phyloP scores from a whole-genome alignment of 2,888 invertebrate species.

The Lepeophtheirus nordmannii region DNA sequence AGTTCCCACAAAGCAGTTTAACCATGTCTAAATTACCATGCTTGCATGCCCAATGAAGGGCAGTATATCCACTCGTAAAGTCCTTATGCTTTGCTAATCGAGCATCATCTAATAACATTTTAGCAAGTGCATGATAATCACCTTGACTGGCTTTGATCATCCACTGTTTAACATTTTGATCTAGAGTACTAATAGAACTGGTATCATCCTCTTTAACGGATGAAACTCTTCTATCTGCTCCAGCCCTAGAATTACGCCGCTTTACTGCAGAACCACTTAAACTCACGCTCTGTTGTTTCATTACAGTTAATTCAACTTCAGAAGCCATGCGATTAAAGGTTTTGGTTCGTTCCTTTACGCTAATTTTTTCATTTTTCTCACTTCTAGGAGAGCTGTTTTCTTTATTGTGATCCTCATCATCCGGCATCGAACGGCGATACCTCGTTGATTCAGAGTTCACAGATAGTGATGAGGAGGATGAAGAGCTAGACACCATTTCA shows the following conservation, averaged over 20 bases:
- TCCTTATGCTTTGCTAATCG: constrained; percentile 42
- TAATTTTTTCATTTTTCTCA: constrained; percentile 44
- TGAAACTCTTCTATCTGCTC: constrained; percentile 4
- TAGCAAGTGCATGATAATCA: constrained; percentile 72
- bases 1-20: constrained; percentile 75
- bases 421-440: constrained; percentile 32
- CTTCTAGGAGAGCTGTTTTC: constrained; percentile 20
- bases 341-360: constrained; percentile 78
- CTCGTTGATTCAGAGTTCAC: not conserved
- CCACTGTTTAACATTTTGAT: constrained; percentile 14
- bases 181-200: constrained; percentile 18
- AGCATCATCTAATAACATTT: constrained; percentile 66
- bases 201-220: constrained; percentile 10
- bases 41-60: constrained; percentile 91
- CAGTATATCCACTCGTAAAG: constrained; percentile 48
- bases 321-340: constrained; percentile 84
- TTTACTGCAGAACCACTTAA: constrained; percentile 12
- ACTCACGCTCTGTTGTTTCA: not conserved
- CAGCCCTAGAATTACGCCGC: constrained; percentile 16
- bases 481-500: constrained; percentile 35
- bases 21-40: constrained; percentile 78
- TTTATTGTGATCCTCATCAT: constrained; percentile 36
- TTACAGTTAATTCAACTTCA: constrained; percentile 41
- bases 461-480: constrained; percentile 5
- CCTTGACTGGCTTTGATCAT: constrained; percentile 17